Base-by-base conservation (phyloP, 2,797 vertebrate species). In the Cyprinella venusta region DNA sequence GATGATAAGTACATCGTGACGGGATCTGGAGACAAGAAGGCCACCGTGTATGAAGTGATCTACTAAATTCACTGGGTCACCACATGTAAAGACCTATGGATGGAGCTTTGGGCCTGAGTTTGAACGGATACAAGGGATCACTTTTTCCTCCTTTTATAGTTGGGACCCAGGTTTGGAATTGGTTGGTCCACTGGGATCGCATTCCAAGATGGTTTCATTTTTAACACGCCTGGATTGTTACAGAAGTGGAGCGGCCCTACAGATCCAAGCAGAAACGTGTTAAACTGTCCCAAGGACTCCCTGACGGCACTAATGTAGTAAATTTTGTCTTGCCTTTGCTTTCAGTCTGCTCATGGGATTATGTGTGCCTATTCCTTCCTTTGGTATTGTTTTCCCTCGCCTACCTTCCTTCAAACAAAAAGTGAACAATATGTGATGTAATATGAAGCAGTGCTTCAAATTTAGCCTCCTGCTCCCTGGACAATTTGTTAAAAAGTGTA, bases 401-500 rank as follows among this genome's bases (percentile, higher is more conserved):
- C 81, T 87, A 67, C 81, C 78, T 81, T 89, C 79, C 68, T 84
- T 82, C 84, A 61, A n/a, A 79, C 63, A 56, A 77, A 59, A 88
- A 84, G 86, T 86, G 85, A 91, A 87, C 83, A 83, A 91, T 91
- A 89, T 90, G 88, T 90, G 88, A 88, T 83, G 86, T 80, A 79
- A 91, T 82, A 86, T 90, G 94, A 92, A 95, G 94, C 93, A 36
- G 94, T 50, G 92, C 94, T 94, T 95, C 92, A 90, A 89, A 88
- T 92, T 88, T 82, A 88, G 88, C 90, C 89, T 88, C 87, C 88
- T 88, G 89, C 92, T 92, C 91, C 91, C 91, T 92, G 92, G 94
- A 94, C 92, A 86, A 89, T 93, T 94, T 85, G 97, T 95, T 97
- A 95, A 95, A 97, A 96, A 96, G 90, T 98, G 97, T 98, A 97